Conservation (phyloP, 2,113 vertebrate species). For the Platanista minor region DNA sequence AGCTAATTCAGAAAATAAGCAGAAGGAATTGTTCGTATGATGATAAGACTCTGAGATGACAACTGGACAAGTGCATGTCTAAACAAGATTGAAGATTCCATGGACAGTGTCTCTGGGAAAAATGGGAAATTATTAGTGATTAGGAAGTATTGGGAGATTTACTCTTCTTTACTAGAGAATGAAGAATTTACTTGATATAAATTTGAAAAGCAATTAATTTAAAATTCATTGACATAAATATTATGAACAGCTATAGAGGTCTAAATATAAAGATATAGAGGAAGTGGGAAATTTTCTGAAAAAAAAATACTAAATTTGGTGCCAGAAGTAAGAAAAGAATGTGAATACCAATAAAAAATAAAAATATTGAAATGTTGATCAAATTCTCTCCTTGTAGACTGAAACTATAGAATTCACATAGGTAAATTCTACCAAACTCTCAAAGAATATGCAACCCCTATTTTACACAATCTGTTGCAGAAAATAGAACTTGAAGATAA, state of each 20-base stretch:
- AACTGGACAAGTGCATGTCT: background rate
- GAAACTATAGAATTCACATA: background rate
- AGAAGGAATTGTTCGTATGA: background rate
- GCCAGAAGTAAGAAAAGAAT: background rate
- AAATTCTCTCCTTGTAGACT: background rate
- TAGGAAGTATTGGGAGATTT: background rate
- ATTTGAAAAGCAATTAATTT: background rate
- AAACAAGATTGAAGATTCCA: background rate
- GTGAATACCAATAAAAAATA: background rate
- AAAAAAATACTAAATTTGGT: background rate
- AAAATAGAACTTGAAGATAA: constrained; percentile 26
- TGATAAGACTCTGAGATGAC: background rate
- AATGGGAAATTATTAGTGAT: background rate
- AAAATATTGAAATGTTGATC: background rate
- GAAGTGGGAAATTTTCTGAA: background rate
- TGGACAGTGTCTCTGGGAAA: background rate
- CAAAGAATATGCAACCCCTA: background rate
- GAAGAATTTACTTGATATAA: background rate
- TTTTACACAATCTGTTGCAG: background rate
- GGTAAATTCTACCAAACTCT: background rate
- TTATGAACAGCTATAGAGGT: background rate
- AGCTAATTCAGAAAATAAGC: background rate
- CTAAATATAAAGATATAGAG: background rate
- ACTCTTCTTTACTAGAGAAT: background rate
- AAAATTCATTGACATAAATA: background rate